phyloP scores from a whole-genome alignment of 2,888 invertebrate genomes.

The Cosmia trapezina region DNA sequence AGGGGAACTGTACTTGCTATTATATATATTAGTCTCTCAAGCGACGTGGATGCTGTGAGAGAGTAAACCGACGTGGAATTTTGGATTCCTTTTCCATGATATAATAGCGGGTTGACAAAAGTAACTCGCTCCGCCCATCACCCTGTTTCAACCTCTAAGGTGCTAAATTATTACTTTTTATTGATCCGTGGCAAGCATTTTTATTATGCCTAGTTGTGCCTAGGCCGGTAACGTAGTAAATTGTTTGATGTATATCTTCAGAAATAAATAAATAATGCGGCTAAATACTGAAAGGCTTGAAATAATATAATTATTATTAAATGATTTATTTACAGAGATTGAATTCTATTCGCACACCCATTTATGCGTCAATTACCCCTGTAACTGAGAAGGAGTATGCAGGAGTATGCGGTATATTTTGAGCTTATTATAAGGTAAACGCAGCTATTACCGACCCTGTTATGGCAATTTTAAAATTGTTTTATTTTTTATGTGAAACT shows the following conservation, averaged over 20 bases:
- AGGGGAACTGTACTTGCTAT: neutral
- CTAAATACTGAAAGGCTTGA: neutral
- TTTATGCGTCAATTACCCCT: neutral
- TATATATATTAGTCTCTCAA: too few species aligned
- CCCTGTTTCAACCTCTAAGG: conserved; percentile 18
- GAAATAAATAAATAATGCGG: conserved; percentile 27
- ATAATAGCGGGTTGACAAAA: neutral
- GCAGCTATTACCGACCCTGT: too few species aligned
- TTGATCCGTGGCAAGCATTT: conserved; percentile 71
- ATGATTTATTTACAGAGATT: conserved; percentile 4
- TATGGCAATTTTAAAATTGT: too few species aligned
- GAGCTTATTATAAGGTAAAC: too few species aligned
- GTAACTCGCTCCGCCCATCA: conserved; percentile 55
- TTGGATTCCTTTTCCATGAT: neutral
- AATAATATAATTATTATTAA: neutral
- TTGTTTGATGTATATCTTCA: conserved; percentile 41
- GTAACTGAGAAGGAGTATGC: too few species aligned
- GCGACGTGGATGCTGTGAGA: too few species aligned
- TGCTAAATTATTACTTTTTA: conserved; percentile 74
- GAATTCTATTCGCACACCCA: neutral
- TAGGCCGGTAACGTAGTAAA: conserved; percentile 41
- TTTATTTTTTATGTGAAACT: too few species aligned
- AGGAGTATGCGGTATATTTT: too few species aligned
- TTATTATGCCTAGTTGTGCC: conserved; percentile 60
- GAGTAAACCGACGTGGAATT: neutral